Percentiles rank a stretch among this genome's conserved stretches.
These are phyloP conservation scores for Charina bottae DNA, from an alignment of 2,113 vertebrate species.

Conservation along the genomic window DNA sequence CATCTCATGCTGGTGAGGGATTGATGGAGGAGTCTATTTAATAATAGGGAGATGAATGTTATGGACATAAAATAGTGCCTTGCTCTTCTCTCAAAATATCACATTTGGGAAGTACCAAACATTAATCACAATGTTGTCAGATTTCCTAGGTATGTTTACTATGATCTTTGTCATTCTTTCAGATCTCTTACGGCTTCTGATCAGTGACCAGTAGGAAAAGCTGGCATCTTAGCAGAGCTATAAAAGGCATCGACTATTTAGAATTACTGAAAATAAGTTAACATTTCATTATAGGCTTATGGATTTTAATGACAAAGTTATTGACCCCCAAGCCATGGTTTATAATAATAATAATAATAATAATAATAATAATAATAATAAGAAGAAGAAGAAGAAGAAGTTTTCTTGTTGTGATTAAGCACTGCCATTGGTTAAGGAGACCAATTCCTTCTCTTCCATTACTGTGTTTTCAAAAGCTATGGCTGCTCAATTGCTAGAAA, in stretches of 20 bases:
- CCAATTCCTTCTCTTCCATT: not conserved
- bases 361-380: too few species aligned
- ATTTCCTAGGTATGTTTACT: slow-evolving; percentile 34
- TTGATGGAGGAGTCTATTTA: slow-evolving; percentile 11
- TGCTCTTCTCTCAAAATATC: slow-evolving; percentile 16
- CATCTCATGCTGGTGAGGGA: slow-evolving; percentile 11
- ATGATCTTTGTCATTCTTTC: not conserved
- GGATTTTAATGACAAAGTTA: not conserved
- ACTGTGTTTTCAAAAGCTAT: not conserved
- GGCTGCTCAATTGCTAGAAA: not conserved
- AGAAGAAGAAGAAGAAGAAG: not conserved
- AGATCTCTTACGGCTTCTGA: not conserved
- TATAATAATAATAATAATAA: too few species aligned
- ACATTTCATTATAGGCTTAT: not conserved
- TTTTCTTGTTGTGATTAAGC: not conserved
- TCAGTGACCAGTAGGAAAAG: not conserved
- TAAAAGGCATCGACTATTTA: not conserved
- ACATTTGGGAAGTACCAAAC: not conserved
- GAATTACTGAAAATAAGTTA: slow-evolving; percentile 3
- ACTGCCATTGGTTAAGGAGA: not conserved
- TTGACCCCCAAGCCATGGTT: not conserved
- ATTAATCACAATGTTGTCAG: slow-evolving; percentile 23
- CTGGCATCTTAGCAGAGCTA: not conserved
- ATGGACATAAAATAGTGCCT: slow-evolving; percentile 6
- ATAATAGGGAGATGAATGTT: not conserved